These are phyloP conservation scores for Peromyscus aztecus DNA, from an alignment of 2,797 vertebrate species.

Conservation along the genomic window DNA sequence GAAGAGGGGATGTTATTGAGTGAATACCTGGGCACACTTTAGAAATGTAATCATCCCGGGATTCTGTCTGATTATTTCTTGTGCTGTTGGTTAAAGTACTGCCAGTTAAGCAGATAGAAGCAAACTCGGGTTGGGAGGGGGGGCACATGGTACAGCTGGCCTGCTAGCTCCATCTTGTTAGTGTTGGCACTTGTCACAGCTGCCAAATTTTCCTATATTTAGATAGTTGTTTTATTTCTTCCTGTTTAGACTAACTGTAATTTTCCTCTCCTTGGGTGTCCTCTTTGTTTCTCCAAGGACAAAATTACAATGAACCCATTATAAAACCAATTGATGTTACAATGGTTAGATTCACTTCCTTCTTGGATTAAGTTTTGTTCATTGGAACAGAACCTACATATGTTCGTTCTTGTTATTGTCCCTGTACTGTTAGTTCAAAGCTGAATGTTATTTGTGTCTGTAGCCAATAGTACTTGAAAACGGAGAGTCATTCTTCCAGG, in stretches of 20 bases:
- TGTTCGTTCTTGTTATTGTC: background rate
- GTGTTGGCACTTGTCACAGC: conserved; percentile 16
- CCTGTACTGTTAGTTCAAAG: background rate
- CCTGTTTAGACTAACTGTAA: conserved; percentile 50
- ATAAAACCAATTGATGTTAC: conserved; percentile 43
- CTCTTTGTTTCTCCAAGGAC: conserved; percentile 53
- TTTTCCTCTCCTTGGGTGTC: conserved; percentile 61
- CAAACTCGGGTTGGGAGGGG: background rate
- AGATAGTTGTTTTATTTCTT: conserved; percentile 65
- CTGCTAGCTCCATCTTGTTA: conserved; percentile 21
- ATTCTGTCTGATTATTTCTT: conserved; percentile 50
- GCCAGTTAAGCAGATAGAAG: conserved; percentile 6
- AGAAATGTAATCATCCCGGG: conserved; percentile 13
- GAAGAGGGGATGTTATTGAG: conserved; percentile 3
- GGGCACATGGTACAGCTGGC: background rate
- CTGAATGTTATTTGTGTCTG: background rate
- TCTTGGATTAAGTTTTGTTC: conserved; percentile 57
- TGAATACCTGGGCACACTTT: conserved; percentile 38
- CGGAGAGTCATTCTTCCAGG: background rate
- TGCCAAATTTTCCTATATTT: conserved; percentile 18
- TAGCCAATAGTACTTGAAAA: background rate
- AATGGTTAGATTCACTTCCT: conserved; percentile 5
- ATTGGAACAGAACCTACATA: conserved; percentile 4
- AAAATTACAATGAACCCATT: conserved; percentile 49
- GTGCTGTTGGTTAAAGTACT: conserved; percentile 33